Evolutionary conservation across 1,140 invertebrate species (phyloP).

Genomic region (Habropoda laboriosa): DNA sequence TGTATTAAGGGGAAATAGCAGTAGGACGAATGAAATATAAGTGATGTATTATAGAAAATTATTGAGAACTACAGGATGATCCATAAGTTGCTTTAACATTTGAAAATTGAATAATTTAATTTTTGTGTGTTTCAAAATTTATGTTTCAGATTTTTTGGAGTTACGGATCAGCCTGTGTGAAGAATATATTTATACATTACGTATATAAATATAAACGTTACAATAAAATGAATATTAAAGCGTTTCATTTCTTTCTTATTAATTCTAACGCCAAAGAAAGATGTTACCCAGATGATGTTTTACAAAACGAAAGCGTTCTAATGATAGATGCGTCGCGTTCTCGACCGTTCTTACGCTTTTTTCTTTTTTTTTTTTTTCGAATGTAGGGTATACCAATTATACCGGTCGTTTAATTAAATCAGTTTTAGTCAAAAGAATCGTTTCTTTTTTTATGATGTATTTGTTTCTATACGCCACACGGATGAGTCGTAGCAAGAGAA

Average conservation of each 20-base stretch:
- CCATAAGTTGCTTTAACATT: no score
- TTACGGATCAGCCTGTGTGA: no score
- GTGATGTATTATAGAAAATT: no score
- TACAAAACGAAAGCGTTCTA: constrained; percentile 1
- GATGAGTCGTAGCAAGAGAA: neutral
- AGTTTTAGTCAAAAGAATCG: neutral
- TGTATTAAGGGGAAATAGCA: neutral
- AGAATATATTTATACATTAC: no score
- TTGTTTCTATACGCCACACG: neutral
- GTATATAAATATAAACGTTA: no score
- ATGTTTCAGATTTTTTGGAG: no score
- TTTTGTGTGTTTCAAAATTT: no score
- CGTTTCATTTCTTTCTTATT: neutral
- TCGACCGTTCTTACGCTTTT: neutral
- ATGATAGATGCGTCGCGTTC: neutral
- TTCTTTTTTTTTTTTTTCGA: no score
- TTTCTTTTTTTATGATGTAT: neutral
- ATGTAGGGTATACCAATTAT: neutral
- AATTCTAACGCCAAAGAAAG: neutral
- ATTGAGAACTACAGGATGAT: no score
- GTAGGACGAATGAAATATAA: no score
- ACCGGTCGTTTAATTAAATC: neutral
- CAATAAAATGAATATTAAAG: neutral
- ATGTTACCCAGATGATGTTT: constrained; percentile 10
- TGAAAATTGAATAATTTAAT: no score